Evolutionary conservation across 1,140 invertebrate genomes (phyloP), one percentile per base, ranked within the genome.

Genomic region (Luehdorfia chinensis): DNA sequence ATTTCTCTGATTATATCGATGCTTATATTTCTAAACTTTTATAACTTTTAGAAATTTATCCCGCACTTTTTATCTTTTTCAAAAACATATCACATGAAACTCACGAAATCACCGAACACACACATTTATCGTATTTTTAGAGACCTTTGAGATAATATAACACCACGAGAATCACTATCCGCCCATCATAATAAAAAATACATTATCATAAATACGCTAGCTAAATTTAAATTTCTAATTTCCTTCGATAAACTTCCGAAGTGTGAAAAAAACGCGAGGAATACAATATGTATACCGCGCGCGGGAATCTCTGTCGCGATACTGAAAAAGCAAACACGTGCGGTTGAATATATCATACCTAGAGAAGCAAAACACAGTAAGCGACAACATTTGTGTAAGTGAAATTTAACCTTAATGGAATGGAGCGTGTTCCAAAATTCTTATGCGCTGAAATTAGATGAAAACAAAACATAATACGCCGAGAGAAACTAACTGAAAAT

Each of bases 321-420:
- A 81, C 77, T 81, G 73, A 78, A 77, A 74, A 72, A 61, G 50
- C 51, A 52, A 75, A 56, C 76, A 79, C 72, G 72, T 83, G 78
- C 64, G 62, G 47, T 47, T 57, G 66, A 68, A 68, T 65, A 65
- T 53, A 64, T 59, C 51, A 31, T 16, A 13, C 37, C n/a, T 45
- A 43, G 13, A 51, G 18, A 31, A 48, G 18, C 18, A 21, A 47
- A 69, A 59, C 25, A 55, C 12, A 50, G 8, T 52, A 66, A 44
- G 2, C 11, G 2, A 25, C 11, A 18, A 8, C 3, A 5, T 2
- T 16, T 11, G 7, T 27, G 11, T n/a, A 27, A 27, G 11, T 27
- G 8, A 27, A 2, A 27, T 6, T 8, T n/a, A 27, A 27, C 25
- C 25, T 6, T 27, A 27, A 7, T 8, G 5, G 2, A 1, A 23